Evolutionary conservation across 1,140 invertebrate genomes (phyloP), one percentile per base, ranked within the genome.

Genomic region (Oedothorax gibbosus): DNA sequence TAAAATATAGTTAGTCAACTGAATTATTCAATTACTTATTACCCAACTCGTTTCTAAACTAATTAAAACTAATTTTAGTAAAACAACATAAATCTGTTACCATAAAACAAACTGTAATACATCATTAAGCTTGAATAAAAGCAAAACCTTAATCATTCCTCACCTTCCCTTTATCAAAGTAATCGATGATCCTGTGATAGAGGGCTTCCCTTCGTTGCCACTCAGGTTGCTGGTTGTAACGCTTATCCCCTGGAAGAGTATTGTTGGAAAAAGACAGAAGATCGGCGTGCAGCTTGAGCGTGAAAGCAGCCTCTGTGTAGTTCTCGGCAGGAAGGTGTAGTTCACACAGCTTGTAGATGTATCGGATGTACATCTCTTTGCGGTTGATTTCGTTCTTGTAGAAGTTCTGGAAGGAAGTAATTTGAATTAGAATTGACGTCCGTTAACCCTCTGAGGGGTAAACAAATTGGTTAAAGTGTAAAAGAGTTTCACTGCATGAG

Each of bases 321-420:
- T 99, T 99, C 83, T 98, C 97, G 21, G 96, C 96, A 50, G 95
- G 94, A 10, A 98, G 91, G 90, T 99, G 98, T 12, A 99, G 92
- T 89, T 98, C 96, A 89, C 98, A 97, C 15, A 99, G 91, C 90
- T 99, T 99, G 91, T 99, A 98, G 72, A 99, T 96, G 89, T 99
- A 99, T 66, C 97, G 93, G 50, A 99, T 91, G 90, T 99, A 99
- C 95, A 99, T 97, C 90, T 98, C 97, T 88, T 97, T 96, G 51
- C 97, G 93, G 88, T 97, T 96, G 84, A 98, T 98, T 87, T 91
- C 97, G 89, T 97, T 96, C 90, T 98, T 97, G 91, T 99, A 99
- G 89, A 99, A 99, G 89, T 98, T 97, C 95, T 97, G 91, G 60
- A 93, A 92, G 49, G 11, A 64, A 60, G 15, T 12, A 9, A 11